Evolutionary conservation across 2,888 invertebrate genomes (phyloP), one percentile per base, ranked within the genome.

Genomic region (Phengaris alcon): DNA sequence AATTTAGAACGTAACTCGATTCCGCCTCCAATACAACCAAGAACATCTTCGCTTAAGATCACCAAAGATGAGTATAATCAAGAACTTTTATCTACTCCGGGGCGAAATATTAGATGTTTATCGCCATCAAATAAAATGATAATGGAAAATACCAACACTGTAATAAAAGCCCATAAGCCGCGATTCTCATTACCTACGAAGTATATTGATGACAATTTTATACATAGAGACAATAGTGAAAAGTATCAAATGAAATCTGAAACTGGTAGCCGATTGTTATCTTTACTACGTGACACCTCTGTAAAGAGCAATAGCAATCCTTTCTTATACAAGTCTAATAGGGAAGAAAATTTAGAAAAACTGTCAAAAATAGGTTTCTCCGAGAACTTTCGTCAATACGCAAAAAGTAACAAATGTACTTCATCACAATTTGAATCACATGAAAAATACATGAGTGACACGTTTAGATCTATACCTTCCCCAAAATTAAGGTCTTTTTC

Each of bases 121-220:
- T 97, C 97, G 0, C 97, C 97, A 0, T 95, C 96, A 6, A 97
- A 97, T 84, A 94, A 95, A 83, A 92, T 93, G 82, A 88, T 95
- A 68, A 91, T 95, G 84, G 94, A 95, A 76, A 94, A 94, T 82
- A 93, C 94, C 35, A 93, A 93, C 68, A 90, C 91, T 72, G 84
- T 93, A n/a, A 86, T 92, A 72, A 84, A 84, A 51, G 90, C 94
- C 80, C 88, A 92, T 78, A 94, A 94, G 79, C 94, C 95, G 1
- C 95, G 95, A 81, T 94, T 79, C 55, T 6, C 78, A 81, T 68
- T 80, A 80, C 77, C 68, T 79, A 80, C 15, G 7, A 52, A 70
- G n/a, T 22, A 69, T 8, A 6, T 35, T 64, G 12, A 64, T 64
- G 35, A 64, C 7, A 2, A 44, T 64, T 64, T 44, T 64, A 35